Conservation (phyloP, 2,888 invertebrate genomes). For the Phasia obesa region DNA sequence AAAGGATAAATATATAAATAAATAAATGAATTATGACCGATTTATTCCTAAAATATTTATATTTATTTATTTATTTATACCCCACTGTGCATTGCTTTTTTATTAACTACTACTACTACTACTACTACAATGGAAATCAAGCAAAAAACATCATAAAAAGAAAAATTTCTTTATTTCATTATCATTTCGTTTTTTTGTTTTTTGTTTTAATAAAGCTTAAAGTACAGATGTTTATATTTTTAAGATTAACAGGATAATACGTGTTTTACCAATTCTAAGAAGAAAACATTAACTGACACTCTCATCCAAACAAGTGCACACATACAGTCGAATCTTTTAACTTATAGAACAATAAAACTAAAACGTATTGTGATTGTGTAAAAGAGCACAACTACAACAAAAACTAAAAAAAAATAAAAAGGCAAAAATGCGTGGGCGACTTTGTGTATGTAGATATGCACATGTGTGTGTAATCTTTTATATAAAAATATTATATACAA, state of each 20-base stretch:
- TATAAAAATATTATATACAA: too few species aligned
- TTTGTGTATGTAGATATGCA: neutral
- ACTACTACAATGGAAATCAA: too few species aligned
- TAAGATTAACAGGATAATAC: slow-evolving; percentile 41
- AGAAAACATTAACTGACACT: slow-evolving; percentile 27
- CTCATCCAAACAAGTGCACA: neutral
- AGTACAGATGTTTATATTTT: slow-evolving; percentile 38
- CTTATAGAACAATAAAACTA: neutral
- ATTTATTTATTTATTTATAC: too few species aligned
- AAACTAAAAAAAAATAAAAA: neutral
- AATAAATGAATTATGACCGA: too few species aligned
- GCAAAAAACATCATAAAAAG: neutral
- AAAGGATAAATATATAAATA: too few species aligned
- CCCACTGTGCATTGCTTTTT: too few species aligned
- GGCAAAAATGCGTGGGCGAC: slow-evolving; percentile 55
- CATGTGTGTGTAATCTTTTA: neutral
- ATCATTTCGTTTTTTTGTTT: slow-evolving; percentile 15
- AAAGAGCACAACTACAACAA: neutral
- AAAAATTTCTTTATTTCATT: slow-evolving; percentile 12
- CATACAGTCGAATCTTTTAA: neutral
- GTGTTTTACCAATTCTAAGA: slow-evolving; percentile 2
- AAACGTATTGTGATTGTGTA: slow-evolving; percentile 11
- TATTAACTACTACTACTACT: too few species aligned
- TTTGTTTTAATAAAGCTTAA: slow-evolving; percentile 35
- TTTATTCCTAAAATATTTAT: too few species aligned